Evolutionary conservation across 1,140 invertebrate species (phyloP).

Genomic region (Nomia melanderi): DNA sequence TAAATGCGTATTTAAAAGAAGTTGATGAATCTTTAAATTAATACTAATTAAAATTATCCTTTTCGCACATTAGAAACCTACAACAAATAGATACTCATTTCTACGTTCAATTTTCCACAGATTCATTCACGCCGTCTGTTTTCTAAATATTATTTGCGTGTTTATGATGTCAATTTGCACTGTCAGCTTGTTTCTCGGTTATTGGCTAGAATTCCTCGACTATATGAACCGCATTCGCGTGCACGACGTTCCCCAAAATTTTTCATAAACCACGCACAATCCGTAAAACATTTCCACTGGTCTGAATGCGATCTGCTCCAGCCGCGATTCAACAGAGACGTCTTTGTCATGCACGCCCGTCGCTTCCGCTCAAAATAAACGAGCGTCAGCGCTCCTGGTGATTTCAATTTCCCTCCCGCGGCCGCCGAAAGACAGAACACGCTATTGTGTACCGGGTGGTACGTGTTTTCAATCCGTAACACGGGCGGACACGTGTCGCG

Average conservation of each 20-base stretch:
- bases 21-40: too few relatives aligned
- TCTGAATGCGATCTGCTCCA: not conserved
- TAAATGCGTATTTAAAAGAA: too few relatives aligned
- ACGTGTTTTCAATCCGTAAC: slow-evolving; percentile 6
- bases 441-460: not conserved
- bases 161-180: too few relatives aligned
- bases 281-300: not conserved
- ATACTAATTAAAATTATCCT: too few relatives aligned
- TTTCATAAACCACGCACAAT: not conserved
- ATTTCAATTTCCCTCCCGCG: slow-evolving; percentile 1
- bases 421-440: not conserved
- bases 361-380: slow-evolving; percentile 13
- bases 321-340: not conserved
- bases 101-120: too few relatives aligned
- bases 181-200: too few relatives aligned
- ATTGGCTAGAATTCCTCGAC: too few relatives aligned
- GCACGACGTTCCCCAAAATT: not conserved
- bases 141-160: too few relatives aligned
- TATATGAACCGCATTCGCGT: too few relatives aligned
- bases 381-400: not conserved
- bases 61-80: too few relatives aligned
- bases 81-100: too few relatives aligned
- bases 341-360: not conserved
- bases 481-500: slow-evolving; percentile 1
- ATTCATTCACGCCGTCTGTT: too few relatives aligned